Conservation (phyloP, 2,888 invertebrate genomes). For the Xanthorhoe spadicearia region DNA sequence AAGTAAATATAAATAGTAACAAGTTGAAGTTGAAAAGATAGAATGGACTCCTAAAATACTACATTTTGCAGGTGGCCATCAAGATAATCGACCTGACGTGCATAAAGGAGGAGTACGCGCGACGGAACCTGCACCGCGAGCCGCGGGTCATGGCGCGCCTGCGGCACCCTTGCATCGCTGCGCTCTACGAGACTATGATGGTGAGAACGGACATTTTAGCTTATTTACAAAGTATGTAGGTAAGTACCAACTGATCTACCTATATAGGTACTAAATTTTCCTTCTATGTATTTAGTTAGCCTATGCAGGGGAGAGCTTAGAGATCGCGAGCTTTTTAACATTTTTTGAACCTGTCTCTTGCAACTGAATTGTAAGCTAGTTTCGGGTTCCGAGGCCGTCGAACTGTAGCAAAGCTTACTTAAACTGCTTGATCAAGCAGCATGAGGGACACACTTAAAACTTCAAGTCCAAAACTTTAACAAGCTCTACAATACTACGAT, state of each 20-base stretch:
- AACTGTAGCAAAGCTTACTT: too few species aligned
- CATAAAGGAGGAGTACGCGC: conserved; percentile 90
- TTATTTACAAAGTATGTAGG: not conserved
- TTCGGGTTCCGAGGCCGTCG: too few species aligned
- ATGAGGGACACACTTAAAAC: too few species aligned
- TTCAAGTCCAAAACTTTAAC: too few species aligned
- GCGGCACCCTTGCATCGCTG: conserved; percentile 89
- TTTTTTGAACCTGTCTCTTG: not conserved
- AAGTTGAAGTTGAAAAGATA: too few species aligned
- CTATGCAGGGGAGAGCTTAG: not conserved
- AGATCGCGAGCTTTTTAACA: not conserved
- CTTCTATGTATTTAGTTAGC: not conserved
- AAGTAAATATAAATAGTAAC: too few species aligned
- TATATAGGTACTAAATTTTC: too few species aligned
- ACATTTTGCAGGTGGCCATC: conserved; percentile 86
- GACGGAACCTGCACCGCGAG: conserved; percentile 89
- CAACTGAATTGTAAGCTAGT: not conserved
- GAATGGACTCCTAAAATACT: too few species aligned
- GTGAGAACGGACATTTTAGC: conserved; percentile 51
- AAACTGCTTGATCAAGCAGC: too few species aligned
- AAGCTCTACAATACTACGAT: too few species aligned
- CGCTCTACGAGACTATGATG: conserved; percentile 89
- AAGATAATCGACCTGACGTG: conserved; percentile 89
- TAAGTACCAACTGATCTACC: not conserved
- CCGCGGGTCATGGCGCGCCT: conserved; percentile 88